phyloP scores from a whole-genome alignment of 2,888 invertebrate genomes.

The Choreutis nemorana region DNA sequence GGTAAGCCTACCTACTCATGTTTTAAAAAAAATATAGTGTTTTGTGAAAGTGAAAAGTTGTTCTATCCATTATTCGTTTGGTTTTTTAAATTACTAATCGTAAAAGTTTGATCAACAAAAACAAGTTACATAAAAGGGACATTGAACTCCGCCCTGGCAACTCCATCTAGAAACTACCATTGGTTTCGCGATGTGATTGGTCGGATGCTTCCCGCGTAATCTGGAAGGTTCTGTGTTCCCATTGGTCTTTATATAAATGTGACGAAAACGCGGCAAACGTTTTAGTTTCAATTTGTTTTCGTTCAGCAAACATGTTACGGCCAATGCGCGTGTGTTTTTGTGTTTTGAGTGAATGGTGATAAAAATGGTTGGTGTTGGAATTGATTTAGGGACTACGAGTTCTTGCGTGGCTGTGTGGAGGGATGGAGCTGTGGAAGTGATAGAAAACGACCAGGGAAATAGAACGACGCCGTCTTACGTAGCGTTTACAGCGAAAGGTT shows the following conservation, averaged over 20 bases:
- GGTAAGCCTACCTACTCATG: too few relatives aligned
- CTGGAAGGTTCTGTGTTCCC: slow-evolving; percentile 25
- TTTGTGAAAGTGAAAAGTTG: too few relatives aligned
- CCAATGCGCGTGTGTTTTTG: slow-evolving; percentile 14
- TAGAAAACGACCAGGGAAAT: slow-evolving; percentile 37
- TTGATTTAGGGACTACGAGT: slow-evolving; percentile 43
- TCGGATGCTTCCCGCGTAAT: slow-evolving; percentile 9
- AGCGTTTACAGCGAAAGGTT: slow-evolving; percentile 31
- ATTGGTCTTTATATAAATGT: slow-evolving; percentile 1
- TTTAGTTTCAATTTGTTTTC: slow-evolving; percentile 19
- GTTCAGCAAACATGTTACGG: slow-evolving; percentile 29
- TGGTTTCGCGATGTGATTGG: slow-evolving; percentile 28
- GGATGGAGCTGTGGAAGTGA: slow-evolving; percentile 33
- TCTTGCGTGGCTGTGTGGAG: slow-evolving; percentile 44
- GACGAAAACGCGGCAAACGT: background rate
- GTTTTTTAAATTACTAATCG: too few relatives aligned
- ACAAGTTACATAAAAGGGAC: too few relatives aligned
- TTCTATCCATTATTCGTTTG: too few relatives aligned
- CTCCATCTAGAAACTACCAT: slow-evolving; percentile 29
- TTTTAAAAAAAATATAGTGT: too few relatives aligned
- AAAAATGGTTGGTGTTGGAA: slow-evolving; percentile 42
- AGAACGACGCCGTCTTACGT: slow-evolving; percentile 39
- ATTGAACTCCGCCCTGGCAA: too few relatives aligned
- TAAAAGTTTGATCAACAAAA: too few relatives aligned
- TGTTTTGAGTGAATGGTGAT: slow-evolving; percentile 4